Evolutionary conservation across 2,797 vertebrate genomes (phyloP).

Genomic region (Limosa lapponica): DNA sequence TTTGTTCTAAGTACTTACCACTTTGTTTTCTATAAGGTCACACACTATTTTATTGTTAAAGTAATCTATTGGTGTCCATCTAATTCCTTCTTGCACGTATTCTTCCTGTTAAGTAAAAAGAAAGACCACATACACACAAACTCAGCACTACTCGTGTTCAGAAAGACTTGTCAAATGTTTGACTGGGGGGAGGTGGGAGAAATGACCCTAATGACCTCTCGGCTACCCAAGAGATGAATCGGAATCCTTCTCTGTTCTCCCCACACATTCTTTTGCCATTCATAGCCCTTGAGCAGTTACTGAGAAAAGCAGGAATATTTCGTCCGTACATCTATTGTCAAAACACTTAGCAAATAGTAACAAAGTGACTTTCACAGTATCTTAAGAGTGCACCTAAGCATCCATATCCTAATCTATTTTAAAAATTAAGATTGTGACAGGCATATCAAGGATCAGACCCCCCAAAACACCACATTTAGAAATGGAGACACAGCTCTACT

Average conservation of each 20-base stretch:
- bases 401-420: not conserved
- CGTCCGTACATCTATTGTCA: not conserved
- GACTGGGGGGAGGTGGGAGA: not conserved
- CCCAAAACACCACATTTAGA: not conserved
- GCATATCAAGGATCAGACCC: not conserved
- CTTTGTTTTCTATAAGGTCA: constrained; percentile 98
- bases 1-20: constrained; percentile 77
- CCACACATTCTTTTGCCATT: constrained; percentile 4
- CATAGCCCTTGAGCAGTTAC: not conserved
- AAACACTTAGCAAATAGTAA: not conserved
- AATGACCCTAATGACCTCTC: not conserved
- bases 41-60: constrained; percentile 99
- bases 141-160: not conserved
- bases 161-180: not conserved
- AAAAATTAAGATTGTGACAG: not conserved
- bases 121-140: not conserved
- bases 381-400: not conserved
- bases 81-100: constrained; percentile 96
- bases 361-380: not conserved
- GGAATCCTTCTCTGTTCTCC: not conserved
- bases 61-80: constrained; percentile 95
- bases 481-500: not conserved
- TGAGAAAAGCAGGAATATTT: constrained; percentile 1
- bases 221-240: not conserved
- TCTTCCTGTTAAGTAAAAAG: constrained; percentile 85